phyloP scores from a whole-genome alignment of 2,113 vertebrate genomes.

The Cryptotis parvus region DNA sequence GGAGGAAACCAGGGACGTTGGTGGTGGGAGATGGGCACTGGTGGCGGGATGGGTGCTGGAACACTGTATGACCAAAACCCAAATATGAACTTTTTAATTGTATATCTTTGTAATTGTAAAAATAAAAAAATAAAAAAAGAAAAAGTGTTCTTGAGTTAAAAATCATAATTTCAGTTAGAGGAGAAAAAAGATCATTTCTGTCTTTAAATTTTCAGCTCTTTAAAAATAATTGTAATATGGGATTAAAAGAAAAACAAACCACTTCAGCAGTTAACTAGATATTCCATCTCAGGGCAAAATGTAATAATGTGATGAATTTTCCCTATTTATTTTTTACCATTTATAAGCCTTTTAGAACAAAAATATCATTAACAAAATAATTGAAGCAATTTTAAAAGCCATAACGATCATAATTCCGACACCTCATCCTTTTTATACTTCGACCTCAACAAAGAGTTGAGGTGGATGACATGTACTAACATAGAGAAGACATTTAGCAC shows the following conservation, averaged over 20 bases:
- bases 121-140: too few relatives aligned
- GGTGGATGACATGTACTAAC: fast-evolving
- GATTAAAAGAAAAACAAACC: too few relatives aligned
- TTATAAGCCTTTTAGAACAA: background rate
- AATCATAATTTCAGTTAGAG: background rate
- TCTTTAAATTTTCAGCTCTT: too few relatives aligned
- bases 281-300: conserved; percentile 2
- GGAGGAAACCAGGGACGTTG: too few relatives aligned
- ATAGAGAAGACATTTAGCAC: too few relatives aligned
- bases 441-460: background rate
- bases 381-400: background rate
- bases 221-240: too few relatives aligned
- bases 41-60: too few relatives aligned
- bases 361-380: background rate
- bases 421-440: background rate
- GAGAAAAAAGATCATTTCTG: too few relatives aligned
- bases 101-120: too few relatives aligned
- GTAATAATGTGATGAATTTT: background rate
- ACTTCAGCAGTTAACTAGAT: background rate
- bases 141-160: conserved; percentile 22
- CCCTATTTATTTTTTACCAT: background rate
- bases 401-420: background rate
- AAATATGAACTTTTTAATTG: too few relatives aligned
- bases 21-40: too few relatives aligned
- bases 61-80: too few relatives aligned